Percentiles rank a stretch among this genome's conserved stretches.
Conservation (phyloP, 1,140 invertebrate genomes). For the Tenebrio molitor region DNA sequence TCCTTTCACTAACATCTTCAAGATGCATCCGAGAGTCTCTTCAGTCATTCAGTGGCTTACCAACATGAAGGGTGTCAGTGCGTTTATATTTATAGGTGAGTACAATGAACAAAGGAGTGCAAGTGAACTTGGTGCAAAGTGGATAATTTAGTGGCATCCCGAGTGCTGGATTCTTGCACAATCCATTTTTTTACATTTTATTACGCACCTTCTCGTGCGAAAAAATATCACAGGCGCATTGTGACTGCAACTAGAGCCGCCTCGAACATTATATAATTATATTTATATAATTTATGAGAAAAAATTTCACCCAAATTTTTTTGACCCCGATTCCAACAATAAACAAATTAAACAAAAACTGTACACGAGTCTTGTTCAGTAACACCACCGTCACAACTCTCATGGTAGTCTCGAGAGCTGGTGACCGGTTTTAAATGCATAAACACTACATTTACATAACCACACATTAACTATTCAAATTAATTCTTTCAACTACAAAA, state of each 20-base stretch:
- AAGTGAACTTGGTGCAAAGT: constrained; percentile 20
- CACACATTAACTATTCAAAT: no score
- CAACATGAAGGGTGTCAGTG: constrained; percentile 63
- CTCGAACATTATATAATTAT: no score
- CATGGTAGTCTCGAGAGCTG: no score
- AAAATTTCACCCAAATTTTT: no score
- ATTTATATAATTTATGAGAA: no score
- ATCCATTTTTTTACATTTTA: constrained; percentile 11
- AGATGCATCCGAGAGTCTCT: constrained; percentile 53
- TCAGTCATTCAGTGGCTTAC: constrained; percentile 62
- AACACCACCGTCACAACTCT: no score
- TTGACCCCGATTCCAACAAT: no score
- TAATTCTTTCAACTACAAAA: no score
- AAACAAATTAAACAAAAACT: no score
- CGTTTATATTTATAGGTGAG: constrained; percentile 64
- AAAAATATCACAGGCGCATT: constrained; percentile 27
- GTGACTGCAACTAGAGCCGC: not conserved
- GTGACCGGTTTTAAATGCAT: no score
- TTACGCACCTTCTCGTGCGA: not conserved
- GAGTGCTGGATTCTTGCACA: not conserved
- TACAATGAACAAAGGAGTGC: constrained; percentile 46
- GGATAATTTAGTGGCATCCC: not conserved
- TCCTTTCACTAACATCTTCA: constrained; percentile 58
- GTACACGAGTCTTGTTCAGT: no score
- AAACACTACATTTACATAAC: no score